A percentile compares a stretch with the other conserved stretches of the same genome.
These are phyloP conservation scores for Trinorchestia longiramus DNA, from an alignment of 1,140 invertebrate genomes.

Conservation along the genomic window DNA sequence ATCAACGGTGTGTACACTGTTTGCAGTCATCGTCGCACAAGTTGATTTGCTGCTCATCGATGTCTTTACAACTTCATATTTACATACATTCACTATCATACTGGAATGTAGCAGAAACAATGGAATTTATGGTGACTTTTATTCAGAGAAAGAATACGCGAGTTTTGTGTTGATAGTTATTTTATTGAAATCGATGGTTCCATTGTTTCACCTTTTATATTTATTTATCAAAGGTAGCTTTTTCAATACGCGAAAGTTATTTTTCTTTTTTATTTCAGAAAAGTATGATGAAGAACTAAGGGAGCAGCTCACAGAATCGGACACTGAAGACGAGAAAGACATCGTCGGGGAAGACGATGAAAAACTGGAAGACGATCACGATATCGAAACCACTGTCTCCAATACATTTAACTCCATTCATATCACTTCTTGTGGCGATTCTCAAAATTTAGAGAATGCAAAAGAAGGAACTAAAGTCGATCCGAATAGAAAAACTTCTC, in stretches of 20 bases:
- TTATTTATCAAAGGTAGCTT: not conserved
- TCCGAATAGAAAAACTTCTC: constrained; percentile 16
- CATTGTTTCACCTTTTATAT: not conserved
- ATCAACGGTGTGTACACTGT: constrained; percentile 59
- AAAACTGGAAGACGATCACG: constrained; percentile 54
- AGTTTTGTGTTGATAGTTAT: not conserved
- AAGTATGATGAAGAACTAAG: constrained; percentile 48
- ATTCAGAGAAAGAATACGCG: not conserved
- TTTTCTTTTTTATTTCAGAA: constrained; percentile 56
- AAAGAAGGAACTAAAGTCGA: not conserved
- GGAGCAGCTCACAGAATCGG: constrained; percentile 56
- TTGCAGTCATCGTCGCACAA: not conserved
- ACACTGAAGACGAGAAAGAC: constrained; percentile 65
- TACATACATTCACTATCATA: not conserved
- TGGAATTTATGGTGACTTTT: not conserved
- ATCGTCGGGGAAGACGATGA: constrained; percentile 64
- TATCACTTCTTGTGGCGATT: not conserved
- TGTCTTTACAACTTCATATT: not conserved
- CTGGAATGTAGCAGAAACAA: not conserved
- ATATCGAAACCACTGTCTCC: not conserved
- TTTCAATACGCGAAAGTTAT: not conserved
- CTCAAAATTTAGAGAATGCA: not conserved
- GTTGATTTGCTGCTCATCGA: not conserved
- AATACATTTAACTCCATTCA: not conserved
- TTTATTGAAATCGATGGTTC: not conserved